Evolutionary conservation across 2,113 vertebrate species (phyloP), one percentile per base, ranked within the genome.

Genomic region (Rhinopomastus cyanomelas): DNA sequence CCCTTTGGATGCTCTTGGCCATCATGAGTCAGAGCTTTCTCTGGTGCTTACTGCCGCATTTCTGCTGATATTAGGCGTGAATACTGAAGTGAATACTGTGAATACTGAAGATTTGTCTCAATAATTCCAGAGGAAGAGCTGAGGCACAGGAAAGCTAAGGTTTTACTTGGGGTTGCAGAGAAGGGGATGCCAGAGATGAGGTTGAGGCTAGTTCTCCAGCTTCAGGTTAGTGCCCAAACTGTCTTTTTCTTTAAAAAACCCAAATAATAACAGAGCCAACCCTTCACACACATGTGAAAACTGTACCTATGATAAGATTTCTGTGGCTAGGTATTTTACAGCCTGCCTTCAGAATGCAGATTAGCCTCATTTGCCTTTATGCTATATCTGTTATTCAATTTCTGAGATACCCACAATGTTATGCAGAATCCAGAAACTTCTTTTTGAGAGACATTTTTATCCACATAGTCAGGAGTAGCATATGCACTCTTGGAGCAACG

Each of bases 401-500:
- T 49, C 2, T 16, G 11, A 76, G 20, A 23, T 51, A 17, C 2
- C 19, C 32, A 36, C 5, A 11, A 76, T 27, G 16, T 79, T 71
- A 29, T 57, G 39, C 19, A 82, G 68, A 75, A 65, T 57, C 59
- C 30, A 53, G 23, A 57, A 64, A 18, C 19, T 34, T 81, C 7
- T 36, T 46, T 79, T 79, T 46, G 67, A 19, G n/a, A 48, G 20
- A n/a, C 3, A 0, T 57, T 69, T 81, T 73, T 32, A 46, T 81
- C 46, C 37, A 53, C 39, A 51, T 22, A 69, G 12, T 36, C 27
- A 36, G 59, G 37, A 92, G 32, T 36, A n/a, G 49, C 53, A 12
- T 32, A 44, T 22, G 29, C 67, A 60, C 6, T 5, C 23, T 66
- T 53, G 18, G 10, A 85, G 7, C 21, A 49, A 13, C 0, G 0